Evolutionary conservation across 2,113 vertebrate genomes (phyloP).

Genomic region (Tapirus terrestris): DNA sequence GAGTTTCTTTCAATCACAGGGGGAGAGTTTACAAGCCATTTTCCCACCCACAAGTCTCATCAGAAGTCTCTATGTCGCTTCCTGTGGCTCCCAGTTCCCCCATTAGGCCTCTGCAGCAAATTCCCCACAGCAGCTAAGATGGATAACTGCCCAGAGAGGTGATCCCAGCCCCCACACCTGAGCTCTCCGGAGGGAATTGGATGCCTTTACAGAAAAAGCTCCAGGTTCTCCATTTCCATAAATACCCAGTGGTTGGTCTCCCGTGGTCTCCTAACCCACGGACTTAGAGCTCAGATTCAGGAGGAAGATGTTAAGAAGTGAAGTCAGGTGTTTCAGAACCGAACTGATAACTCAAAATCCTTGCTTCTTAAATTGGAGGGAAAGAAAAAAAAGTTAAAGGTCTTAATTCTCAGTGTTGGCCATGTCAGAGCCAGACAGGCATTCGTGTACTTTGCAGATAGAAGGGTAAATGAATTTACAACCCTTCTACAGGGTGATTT

Average conservation of each 20-base stretch:
- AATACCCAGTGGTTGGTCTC: accelerated
- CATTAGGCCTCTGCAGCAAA: neutral
- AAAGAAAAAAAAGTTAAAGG: neutral
- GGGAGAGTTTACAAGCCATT: no score
- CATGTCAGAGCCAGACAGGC: accelerated
- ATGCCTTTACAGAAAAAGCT: no score
- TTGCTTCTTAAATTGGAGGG: neutral
- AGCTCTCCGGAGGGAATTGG: neutral
- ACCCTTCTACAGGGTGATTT: accelerated
- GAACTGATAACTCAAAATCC: neutral
- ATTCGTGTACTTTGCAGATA: accelerated
- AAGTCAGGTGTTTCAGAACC: neutral
- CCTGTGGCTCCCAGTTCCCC: neutral
- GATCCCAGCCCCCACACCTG: neutral
- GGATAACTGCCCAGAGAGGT: no score
- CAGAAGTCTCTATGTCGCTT: neutral
- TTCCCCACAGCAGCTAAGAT: no score
- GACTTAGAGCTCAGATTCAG: accelerated
- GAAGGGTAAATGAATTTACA: accelerated
- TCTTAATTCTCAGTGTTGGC: neutral
- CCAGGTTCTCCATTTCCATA: accelerated
- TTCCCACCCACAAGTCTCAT: neutral
- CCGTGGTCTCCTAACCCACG: no score
- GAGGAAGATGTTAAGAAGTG: neutral
- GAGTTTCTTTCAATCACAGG: neutral